Conservation (phyloP, 2,113 vertebrate species). For the Ondatra zibethicus region DNA sequence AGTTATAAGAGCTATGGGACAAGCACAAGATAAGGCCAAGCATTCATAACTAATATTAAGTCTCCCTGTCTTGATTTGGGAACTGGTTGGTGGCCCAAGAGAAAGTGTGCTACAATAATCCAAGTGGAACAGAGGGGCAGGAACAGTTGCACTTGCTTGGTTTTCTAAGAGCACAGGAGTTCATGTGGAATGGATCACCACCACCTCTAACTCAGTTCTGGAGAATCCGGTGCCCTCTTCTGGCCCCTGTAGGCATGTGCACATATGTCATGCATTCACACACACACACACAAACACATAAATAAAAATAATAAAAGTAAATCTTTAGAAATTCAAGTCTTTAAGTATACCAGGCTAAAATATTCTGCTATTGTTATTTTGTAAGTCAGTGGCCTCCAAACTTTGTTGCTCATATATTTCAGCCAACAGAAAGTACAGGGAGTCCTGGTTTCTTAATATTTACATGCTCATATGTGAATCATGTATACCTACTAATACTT, state of each 20-base stretch:
- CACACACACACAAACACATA: rapidly evolving
- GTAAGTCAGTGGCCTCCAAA: background rate
- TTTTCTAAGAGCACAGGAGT: background rate
- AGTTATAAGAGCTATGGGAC: no score
- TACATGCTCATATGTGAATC: background rate
- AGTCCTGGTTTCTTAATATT: background rate
- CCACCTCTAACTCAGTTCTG: background rate
- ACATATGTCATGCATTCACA: background rate
- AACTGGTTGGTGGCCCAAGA: no score
- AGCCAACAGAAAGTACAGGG: background rate
- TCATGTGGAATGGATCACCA: background rate
- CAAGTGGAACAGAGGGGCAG: background rate
- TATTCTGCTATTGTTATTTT: background rate
- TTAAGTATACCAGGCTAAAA: background rate
- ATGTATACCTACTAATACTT: background rate
- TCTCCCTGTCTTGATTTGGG: no score
- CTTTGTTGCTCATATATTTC: background rate
- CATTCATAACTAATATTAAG: no score
- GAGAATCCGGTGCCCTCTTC: background rate
- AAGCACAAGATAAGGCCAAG: no score
- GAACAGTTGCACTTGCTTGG: background rate
- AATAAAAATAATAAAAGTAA: background rate
- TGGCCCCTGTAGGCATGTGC: background rate
- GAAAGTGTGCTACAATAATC: no score
- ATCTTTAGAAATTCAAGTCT: background rate